Conservation (phyloP, 2,113 vertebrate genomes). For the Tiliqua scincoides region DNA sequence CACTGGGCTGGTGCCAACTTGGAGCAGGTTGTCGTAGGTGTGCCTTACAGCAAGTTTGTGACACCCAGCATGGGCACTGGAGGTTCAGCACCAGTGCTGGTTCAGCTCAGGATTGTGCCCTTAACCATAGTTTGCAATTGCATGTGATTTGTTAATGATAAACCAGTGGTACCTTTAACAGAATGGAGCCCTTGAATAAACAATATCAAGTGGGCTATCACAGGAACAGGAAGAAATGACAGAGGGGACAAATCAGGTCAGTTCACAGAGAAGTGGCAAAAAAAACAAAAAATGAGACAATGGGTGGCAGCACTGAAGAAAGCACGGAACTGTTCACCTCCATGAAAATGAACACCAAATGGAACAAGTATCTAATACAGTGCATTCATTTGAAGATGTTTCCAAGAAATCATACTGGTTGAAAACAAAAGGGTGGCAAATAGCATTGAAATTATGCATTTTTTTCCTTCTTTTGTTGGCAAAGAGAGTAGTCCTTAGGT, state of each 20-base stretch:
- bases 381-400: not conserved
- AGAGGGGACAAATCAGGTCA: not conserved
- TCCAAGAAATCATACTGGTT: not conserved
- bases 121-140: too few species aligned
- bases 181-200: too few species aligned
- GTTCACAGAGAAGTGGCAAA: not conserved
- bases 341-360: not conserved
- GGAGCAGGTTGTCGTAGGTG: too few species aligned
- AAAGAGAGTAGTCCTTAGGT: not conserved
- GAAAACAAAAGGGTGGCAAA: not conserved
- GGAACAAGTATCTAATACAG: not conserved
- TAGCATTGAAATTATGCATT: not conserved
- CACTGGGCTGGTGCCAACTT: too few species aligned
- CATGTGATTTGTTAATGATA: not conserved
- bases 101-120: too few species aligned
- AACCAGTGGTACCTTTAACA: not conserved
- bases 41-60: too few species aligned
- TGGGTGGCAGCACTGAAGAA: not conserved
- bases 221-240: not conserved
- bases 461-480: not conserved
- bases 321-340: not conserved
- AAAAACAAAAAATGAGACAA: not conserved
- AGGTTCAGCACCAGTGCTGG: too few species aligned
- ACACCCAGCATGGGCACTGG: too few species aligned
- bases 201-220: not conserved